Conservation (phyloP, 2,797 vertebrate species). For the Anolis apletophallus region DNA sequence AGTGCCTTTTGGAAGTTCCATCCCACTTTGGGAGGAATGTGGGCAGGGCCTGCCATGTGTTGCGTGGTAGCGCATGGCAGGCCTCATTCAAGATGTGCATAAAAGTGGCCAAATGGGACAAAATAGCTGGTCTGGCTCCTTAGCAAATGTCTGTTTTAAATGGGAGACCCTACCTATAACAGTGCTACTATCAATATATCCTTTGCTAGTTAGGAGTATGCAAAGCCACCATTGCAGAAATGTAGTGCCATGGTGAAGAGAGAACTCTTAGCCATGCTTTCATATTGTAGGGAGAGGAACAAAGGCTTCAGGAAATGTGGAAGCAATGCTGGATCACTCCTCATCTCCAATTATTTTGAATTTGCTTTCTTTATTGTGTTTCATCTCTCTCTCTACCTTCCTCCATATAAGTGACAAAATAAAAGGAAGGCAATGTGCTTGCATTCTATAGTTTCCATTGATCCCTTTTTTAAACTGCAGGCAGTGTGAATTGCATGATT, state of each 20-base stretch:
- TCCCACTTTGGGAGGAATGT: too few relatives aligned
- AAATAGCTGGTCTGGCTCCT: too few relatives aligned
- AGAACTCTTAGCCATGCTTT: not conserved
- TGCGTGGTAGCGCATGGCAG: too few relatives aligned
- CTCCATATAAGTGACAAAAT: not conserved
- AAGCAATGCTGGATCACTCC: not conserved
- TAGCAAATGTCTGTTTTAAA: too few relatives aligned
- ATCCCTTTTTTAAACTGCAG: conserved; percentile 23
- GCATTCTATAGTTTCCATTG: not conserved
- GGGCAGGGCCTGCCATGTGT: too few relatives aligned
- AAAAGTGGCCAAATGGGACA: too few relatives aligned
- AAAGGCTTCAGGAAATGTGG: not conserved
- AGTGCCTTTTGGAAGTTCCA: too few relatives aligned
- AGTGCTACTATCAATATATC: too few relatives aligned
- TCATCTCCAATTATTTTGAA: not conserved
- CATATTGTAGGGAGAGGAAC: not conserved
- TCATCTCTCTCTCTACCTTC: not conserved
- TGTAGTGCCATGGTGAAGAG: not conserved
- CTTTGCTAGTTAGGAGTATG: too few relatives aligned
- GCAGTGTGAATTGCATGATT: conserved; percentile 16
- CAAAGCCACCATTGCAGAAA: too few relatives aligned
- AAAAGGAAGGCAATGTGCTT: not conserved
- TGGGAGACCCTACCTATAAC: too few relatives aligned
- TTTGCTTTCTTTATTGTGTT: not conserved
- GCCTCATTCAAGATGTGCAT: too few relatives aligned